Conservation (phyloP, 1,140 invertebrate genomes). For the Temnothorax nylanderi region DNA sequence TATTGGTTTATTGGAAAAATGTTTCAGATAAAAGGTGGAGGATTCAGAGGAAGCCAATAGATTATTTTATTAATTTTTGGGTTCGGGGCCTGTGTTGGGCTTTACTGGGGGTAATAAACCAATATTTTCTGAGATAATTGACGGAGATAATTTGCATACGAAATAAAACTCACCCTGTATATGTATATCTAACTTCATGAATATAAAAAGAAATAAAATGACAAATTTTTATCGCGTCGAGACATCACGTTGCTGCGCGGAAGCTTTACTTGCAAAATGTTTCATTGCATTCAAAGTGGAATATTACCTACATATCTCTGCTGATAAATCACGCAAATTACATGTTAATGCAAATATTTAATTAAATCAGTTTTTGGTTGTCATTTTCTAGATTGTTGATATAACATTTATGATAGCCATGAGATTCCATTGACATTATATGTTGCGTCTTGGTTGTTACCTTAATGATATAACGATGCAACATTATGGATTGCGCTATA, state of each 20-base stretch:
- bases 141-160: no score
- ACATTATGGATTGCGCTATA: constrained; percentile 69
- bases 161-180: no score
- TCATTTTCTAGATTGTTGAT: not conserved
- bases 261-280: not conserved
- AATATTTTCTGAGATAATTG: no score
- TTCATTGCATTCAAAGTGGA: not conserved
- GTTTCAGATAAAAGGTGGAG: no score
- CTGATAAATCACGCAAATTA: not conserved
- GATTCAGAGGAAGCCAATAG: no score
- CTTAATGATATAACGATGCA: constrained; percentile 70
- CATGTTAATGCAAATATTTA: not conserved
- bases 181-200: not conserved
- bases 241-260: not conserved
- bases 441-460: constrained; percentile 63
- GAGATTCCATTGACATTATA: constrained; percentile 14
- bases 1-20: no score
- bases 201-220: not conserved
- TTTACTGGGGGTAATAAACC: no score
- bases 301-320: not conserved
- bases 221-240: not conserved
- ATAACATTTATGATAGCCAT: not conserved
- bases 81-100: no score
- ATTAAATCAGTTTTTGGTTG: not conserved
- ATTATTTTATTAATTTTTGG: no score